Evolutionary conservation across 2,113 vertebrate species (phyloP), one percentile per base, ranked within the genome.

Genomic region (Pteruthius melanotis): DNA sequence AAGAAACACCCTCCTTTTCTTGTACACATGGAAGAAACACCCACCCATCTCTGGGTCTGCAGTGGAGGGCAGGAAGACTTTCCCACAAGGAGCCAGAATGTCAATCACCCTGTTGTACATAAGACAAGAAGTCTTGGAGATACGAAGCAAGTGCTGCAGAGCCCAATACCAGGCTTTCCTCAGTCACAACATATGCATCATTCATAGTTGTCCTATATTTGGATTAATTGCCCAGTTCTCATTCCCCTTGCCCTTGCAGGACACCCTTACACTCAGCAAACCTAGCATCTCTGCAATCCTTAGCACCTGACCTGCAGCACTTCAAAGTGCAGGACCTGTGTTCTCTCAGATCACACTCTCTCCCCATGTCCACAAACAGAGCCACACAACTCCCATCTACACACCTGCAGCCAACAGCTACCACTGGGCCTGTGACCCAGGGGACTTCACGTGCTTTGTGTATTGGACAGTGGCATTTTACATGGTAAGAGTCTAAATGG

Each of bases 141-240:
- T 70, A 24, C n/a, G 33, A 81, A 77, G 28, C 19, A 78, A 35
- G 24, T 2, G 1, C 30, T 82, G 53, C 33, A 95, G 45, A 87
- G 49, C 40, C 26, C 4, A 2, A 63, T 26, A 54, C 12, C 30
- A 76, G 45, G 30, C 39, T 22, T 63, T 39, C 15, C 15, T 37
- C 1, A 1, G 22, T 26, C 12, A 78, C 12, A 79, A 84, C 10
- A 56, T 2, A 56, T 2, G 3, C 22, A 49, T 63, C 4, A 1
- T 42, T 91, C 52, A 84, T 7, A 70, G 30, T 4, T 13, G 15
- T 35, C 21, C 21, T 33, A 1, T 9, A 52, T 31, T 37, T 74
- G 70, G 47, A 52, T 8, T 35, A 71, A 78, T 20, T 2, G 2
- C 31, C 15, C 15, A n/a, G 28, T 82, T 79, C 86, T 88, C 47